Conservation (phyloP, 1,140 invertebrate genomes). For the Popillia japonica region DNA sequence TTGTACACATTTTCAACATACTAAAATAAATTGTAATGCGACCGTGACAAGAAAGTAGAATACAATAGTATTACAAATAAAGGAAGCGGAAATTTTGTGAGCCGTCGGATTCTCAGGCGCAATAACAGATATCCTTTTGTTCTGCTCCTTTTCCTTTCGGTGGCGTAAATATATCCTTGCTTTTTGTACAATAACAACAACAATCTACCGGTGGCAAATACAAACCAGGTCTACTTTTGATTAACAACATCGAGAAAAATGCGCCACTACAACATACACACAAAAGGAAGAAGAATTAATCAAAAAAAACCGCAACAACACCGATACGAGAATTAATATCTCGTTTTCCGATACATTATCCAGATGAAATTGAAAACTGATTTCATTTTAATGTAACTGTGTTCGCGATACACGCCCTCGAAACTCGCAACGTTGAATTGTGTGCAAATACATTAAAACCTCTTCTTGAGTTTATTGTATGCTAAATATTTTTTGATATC, state of each 20-base stretch:
- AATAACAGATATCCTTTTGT: constrained; percentile 33
- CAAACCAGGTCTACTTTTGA: constrained; percentile 7
- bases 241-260: constrained; percentile 1
- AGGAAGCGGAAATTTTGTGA: constrained; percentile 18
- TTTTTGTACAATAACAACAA: not conserved
- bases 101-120: not conserved
- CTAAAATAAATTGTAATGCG: constrained; percentile 24
- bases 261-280: not conserved
- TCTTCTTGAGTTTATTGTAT: not conserved
- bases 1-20: constrained; percentile 4
- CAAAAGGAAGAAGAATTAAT: constrained; percentile 30
- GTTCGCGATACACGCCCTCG: not conserved
- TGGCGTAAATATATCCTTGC: constrained; percentile 14
- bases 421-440: not conserved
- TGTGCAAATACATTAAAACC: constrained; percentile 9
- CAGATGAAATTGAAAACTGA: constrained; percentile 24
- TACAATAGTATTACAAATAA: constrained; percentile 15
- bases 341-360: constrained; percentile 34
- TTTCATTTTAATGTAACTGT: constrained; percentile 23
- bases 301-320: not conserved
- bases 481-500: constrained; percentile 31
- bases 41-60: not conserved
- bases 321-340: constrained; percentile 23
- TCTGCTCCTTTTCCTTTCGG: not conserved
- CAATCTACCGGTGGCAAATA: not conserved